Conservation (phyloP, 2,113 vertebrate species). For the Phoxinus phoxinus region DNA sequence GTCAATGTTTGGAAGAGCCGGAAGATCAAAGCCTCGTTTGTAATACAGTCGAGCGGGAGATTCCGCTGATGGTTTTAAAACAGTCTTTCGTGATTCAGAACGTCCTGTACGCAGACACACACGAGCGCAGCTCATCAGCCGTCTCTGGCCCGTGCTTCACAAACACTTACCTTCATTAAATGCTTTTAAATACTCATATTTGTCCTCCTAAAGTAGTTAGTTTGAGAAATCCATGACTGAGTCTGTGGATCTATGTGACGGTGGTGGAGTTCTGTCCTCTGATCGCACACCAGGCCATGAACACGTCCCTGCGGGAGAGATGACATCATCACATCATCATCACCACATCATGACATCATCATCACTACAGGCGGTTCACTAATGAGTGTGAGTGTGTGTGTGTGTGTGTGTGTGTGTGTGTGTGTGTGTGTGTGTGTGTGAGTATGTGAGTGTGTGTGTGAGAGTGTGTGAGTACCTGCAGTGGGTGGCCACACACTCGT, state of each 20-base stretch:
- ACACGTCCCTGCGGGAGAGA: conserved; percentile 72
- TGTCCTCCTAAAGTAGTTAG: not conserved
- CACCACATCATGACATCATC: no score
- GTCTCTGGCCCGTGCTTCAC: not conserved
- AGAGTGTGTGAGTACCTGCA: conserved; percentile 78
- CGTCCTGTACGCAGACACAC: no score
- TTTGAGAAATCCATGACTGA: not conserved
- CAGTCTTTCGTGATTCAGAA: not conserved
- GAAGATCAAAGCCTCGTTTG: not conserved
- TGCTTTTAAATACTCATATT: not conserved
- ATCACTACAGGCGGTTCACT: no score
- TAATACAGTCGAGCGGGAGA: not conserved
- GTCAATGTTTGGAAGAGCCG: not conserved
- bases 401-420: conserved; percentile 75
- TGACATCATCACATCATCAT: no score
- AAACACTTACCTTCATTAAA: not conserved
- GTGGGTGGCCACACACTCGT: conserved; percentile 90
- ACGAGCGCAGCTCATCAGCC: no score
- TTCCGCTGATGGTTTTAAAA: not conserved
- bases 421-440: conserved; percentile 73
- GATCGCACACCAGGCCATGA: conserved; percentile 81
- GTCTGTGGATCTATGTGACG: conserved; percentile 66
- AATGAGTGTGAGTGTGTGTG: no score
- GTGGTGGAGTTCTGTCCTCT: conserved; percentile 76
- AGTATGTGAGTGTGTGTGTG: not conserved